Conservation (phyloP, 2,113 vertebrate genomes). For the Pogonocichla stellata region DNA sequence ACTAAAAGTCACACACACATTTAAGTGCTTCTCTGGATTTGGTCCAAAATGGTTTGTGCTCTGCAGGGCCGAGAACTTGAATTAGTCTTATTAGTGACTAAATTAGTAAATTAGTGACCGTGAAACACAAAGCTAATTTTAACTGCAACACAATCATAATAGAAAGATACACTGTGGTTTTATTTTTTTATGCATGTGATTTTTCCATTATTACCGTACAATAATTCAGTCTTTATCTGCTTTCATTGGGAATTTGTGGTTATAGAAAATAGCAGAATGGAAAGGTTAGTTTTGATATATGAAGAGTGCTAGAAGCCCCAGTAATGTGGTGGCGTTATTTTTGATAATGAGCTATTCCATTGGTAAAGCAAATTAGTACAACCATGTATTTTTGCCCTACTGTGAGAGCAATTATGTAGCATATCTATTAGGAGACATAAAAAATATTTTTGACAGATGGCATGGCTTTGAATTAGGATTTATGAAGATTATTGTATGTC, state of each 20-base stretch:
- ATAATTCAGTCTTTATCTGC: conserved; percentile 4
- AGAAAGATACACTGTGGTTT: not conserved
- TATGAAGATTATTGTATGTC: conserved; percentile 73
- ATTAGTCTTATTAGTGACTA: conserved; percentile 7
- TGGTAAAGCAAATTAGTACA: conserved; percentile 37
- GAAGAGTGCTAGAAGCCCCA: not conserved
- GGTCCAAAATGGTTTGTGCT: conserved; percentile 4
- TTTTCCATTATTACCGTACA: not conserved
- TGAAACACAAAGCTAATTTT: conserved; percentile 35
- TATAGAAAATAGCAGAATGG: not conserved
- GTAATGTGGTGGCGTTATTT: not conserved
- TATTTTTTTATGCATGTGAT: not conserved
- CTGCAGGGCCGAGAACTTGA: not conserved
- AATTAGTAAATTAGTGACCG: not conserved
- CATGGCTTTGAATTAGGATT: conserved; percentile 68
- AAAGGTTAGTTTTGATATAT: not conserved
- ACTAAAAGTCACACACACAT: not conserved
- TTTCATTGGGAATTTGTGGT: not conserved
- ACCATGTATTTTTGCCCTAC: conserved; percentile 9
- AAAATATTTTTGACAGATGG: conserved; percentile 75
- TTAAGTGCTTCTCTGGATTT: conserved; percentile 44
- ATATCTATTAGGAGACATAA: conserved; percentile 46
- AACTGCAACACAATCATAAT: not conserved
- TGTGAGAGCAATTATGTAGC: conserved; percentile 31
- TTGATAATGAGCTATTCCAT: conserved; percentile 10